Percentiles rank a stretch among this genome's conserved stretches.
Conservation (phyloP, 2,797 vertebrate species). For the Lepidocolaptes lacrymiger region DNA sequence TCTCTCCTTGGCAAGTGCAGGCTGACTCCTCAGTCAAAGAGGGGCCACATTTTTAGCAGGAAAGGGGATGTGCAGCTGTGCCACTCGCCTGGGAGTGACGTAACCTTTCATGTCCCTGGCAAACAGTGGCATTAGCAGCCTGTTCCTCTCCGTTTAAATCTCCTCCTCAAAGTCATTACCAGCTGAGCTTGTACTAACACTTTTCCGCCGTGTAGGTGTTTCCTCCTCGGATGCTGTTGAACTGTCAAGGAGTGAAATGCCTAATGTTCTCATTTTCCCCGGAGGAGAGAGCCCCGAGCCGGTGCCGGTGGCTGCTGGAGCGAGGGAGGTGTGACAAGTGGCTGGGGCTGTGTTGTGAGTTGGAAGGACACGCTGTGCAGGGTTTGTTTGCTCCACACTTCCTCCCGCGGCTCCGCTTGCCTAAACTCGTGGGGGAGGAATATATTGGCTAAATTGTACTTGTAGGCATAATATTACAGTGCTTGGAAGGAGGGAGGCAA, state of each 20-base stretch:
- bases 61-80: neutral
- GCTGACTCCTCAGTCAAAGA: neutral
- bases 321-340: neutral
- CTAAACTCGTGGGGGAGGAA: slow-evolving; percentile 49
- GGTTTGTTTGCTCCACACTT: slow-evolving; percentile 50
- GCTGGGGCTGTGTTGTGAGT: neutral
- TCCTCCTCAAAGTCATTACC: neutral
- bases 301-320: neutral
- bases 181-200: slow-evolving; percentile 43
- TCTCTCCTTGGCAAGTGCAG: neutral
- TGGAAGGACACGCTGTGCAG: neutral
- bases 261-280: neutral
- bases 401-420: neutral
- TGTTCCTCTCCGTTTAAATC: neutral
- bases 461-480: slow-evolving; percentile 21
- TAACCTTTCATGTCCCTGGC: neutral
- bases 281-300: neutral
- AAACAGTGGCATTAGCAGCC: neutral
- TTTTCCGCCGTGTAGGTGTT: slow-evolving; percentile 27
- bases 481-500: neutral
- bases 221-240: neutral
- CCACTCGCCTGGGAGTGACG: neutral
- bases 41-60: neutral
- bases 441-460: neutral
- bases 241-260: neutral